Conservation (phyloP, 2,113 vertebrate species). For the Pseudolaguvia tuberculata region DNA sequence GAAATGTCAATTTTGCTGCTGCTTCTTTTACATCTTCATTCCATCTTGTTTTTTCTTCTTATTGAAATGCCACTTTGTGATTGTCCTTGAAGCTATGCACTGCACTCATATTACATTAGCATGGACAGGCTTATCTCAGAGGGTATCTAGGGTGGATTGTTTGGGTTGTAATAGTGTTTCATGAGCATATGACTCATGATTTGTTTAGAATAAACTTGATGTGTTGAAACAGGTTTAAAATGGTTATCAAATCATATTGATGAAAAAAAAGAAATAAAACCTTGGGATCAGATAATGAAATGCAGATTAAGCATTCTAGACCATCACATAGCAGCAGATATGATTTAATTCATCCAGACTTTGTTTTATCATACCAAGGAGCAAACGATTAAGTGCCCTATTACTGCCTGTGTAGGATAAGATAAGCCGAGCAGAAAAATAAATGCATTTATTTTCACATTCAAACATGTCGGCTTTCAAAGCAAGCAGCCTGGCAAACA, state of each 20-base stretch:
- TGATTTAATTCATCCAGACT: slow-evolving; percentile 36
- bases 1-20: slow-evolving; percentile 39
- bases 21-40: slow-evolving; percentile 35
- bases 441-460: slow-evolving; percentile 66
- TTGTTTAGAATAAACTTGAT: slow-evolving; percentile 5
- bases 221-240: slow-evolving; percentile 5
- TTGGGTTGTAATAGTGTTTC: slow-evolving; percentile 9
- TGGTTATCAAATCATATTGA: not conserved
- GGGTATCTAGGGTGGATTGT: not conserved
- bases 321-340: slow-evolving; percentile 34
- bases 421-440: slow-evolving; percentile 63
- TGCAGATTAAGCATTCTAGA: slow-evolving; percentile 32
- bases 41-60: not conserved
- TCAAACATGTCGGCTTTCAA: slow-evolving; percentile 36
- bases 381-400: slow-evolving; percentile 32
- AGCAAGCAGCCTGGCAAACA: slow-evolving; percentile 44
- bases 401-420: slow-evolving; percentile 46
- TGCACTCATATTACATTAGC: not conserved
- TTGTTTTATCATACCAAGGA: slow-evolving; percentile 27
- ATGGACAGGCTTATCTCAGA: slow-evolving; percentile 24
- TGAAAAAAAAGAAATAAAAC: not conserved
- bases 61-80: slow-evolving; percentile 7
- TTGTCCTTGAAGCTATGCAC: slow-evolving; percentile 33
- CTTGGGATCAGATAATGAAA: slow-evolving; percentile 30
- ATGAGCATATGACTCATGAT: slow-evolving; percentile 27